Evolutionary conservation across 2,888 invertebrate genomes (phyloP).

Genomic region (Branchellion lobata): DNA sequence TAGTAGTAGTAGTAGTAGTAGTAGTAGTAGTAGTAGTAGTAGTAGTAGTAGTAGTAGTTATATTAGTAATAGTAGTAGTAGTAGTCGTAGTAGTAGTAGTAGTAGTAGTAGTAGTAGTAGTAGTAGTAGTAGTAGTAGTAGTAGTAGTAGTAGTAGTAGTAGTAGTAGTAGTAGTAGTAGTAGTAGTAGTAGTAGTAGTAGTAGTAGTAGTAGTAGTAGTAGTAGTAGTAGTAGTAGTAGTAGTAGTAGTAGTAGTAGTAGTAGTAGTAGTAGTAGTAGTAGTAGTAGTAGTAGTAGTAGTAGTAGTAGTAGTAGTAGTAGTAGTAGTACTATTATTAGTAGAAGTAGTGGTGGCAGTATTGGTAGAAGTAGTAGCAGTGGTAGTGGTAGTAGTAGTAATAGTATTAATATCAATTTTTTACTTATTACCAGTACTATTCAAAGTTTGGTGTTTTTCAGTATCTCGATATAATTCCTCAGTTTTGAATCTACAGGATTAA

Average conservation of each 20-base stretch:
- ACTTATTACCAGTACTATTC: too few relatives aligned
- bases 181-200: slow-evolving; percentile 29
- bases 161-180: slow-evolving; percentile 29
- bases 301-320: slow-evolving; percentile 23
- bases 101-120: neutral
- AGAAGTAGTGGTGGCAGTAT: slow-evolving; percentile 9
- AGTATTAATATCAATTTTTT: neutral
- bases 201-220: slow-evolving; percentile 25
- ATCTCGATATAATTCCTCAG: too few relatives aligned
- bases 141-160: slow-evolving; percentile 17
- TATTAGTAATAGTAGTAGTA: neutral
- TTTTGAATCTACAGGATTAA: too few relatives aligned
- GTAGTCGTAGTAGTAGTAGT: neutral
- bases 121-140: neutral
- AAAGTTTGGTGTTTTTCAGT: too few relatives aligned
- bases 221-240: slow-evolving; percentile 21
- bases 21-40: neutral
- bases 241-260: slow-evolving; percentile 23
- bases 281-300: slow-evolving; percentile 21
- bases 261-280: slow-evolving; percentile 23
- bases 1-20: neutral
- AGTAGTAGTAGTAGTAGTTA: neutral
- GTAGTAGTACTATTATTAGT: slow-evolving; percentile 10
- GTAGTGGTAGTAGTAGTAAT: neutral
- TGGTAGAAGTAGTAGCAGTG: slow-evolving; percentile 13